These are phyloP conservation scores for Anoplolepis gracilipes DNA, from an alignment of 1,140 invertebrate species.

Conservation along the genomic window DNA sequence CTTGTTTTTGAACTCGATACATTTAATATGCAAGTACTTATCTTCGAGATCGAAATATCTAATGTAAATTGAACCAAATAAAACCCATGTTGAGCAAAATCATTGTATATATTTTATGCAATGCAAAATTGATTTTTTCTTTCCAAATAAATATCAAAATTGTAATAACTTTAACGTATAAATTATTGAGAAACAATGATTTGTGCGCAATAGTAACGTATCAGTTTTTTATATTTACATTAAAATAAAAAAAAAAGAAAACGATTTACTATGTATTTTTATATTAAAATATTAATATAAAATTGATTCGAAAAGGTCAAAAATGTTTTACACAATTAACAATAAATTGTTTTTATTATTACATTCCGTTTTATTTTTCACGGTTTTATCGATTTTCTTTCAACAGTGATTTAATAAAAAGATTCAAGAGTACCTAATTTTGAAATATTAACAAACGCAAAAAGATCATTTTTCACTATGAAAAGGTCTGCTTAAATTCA, in stretches of 20 bases:
- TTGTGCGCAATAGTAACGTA: not conserved
- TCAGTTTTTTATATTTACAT: not conserved
- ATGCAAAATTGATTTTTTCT: not conserved
- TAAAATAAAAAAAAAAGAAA: not conserved
- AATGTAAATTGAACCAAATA: not conserved
- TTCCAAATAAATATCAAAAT: not conserved
- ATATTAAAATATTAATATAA: too few species aligned
- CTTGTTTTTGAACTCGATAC: not conserved
- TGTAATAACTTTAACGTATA: not conserved
- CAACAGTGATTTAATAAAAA: not conserved
- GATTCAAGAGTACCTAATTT: not conserved
- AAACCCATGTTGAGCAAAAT: not conserved
- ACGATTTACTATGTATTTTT: not conserved
- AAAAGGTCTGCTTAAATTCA: not conserved
- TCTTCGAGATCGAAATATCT: constrained; percentile 9
- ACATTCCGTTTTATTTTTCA: not conserved
- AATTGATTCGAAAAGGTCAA: not conserved
- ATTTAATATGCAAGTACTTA: not conserved
- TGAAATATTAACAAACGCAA: not conserved
- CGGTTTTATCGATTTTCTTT: not conserved
- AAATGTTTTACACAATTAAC: not conserved
- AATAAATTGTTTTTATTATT: not conserved
- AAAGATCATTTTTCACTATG: not conserved
- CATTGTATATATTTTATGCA: not conserved
- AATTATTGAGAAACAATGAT: constrained; percentile 3